Percentiles rank a stretch among this genome's conserved stretches.
Evolutionary conservation across 2,888 invertebrate genomes (phyloP).

Genomic region (Gymnosoma rotundatum): DNA sequence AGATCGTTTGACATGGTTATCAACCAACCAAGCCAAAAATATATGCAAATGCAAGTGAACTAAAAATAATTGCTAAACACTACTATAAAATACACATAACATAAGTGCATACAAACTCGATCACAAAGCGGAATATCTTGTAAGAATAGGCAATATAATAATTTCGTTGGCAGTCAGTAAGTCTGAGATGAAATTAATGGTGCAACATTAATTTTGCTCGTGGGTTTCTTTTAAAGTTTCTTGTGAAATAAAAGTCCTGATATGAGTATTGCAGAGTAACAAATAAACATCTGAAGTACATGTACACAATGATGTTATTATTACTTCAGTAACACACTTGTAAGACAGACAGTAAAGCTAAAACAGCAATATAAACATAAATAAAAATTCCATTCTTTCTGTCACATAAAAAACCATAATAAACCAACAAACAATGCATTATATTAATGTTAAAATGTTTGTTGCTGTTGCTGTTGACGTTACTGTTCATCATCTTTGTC

Average conservation of each 20-base stretch:
- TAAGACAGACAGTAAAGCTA: slow-evolving; percentile 34
- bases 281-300: slow-evolving; percentile 49
- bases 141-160: slow-evolving; percentile 31
- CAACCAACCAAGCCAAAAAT: slow-evolving; percentile 14
- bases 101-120: not conserved
- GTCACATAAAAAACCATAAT: slow-evolving; percentile 19
- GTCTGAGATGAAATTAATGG: slow-evolving; percentile 47
- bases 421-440: slow-evolving; percentile 9
- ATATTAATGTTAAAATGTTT: slow-evolving; percentile 25
- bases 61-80: slow-evolving; percentile 19
- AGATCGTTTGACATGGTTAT: slow-evolving; percentile 77
- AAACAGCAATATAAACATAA: slow-evolving; percentile 36
- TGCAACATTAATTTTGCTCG: slow-evolving; percentile 30
- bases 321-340: slow-evolving; percentile 44
- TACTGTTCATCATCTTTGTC: slow-evolving; percentile 36
- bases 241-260: slow-evolving; percentile 11
- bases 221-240: not conserved
- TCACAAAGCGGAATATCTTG: slow-evolving; percentile 6
- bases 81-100: slow-evolving; percentile 39
- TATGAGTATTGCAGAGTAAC: slow-evolving; percentile 27
- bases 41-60: not conserved
- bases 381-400: slow-evolving; percentile 38
- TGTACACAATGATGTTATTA: slow-evolving; percentile 44
- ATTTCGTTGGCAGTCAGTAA: slow-evolving; percentile 39
- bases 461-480: not conserved